Base-by-base conservation (phyloP, 2,797 vertebrate genomes). In the Coilia nasus region DNA sequence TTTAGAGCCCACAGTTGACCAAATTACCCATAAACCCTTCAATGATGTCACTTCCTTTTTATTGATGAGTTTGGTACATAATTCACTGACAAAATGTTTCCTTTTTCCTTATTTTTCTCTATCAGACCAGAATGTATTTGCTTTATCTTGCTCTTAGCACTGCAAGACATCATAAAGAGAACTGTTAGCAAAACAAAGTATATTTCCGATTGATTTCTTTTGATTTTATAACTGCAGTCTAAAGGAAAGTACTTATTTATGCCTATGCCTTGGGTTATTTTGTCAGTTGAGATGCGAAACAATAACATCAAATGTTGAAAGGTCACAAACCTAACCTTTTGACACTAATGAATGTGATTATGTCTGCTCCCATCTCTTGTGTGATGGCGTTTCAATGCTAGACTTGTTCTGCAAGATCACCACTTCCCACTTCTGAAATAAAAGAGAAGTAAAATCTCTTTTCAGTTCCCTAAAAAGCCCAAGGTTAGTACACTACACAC, bases 371-470 rank as follows among this genome's bases (percentile, higher is more conserved):
- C 35, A 21, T 44, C 19, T 11, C 31, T 19, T 21, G 17, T 41
- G 31, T 21, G 2, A 10, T 54, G 50, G 6, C 35, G 3, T 44
- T 78, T 44, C 35, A 78, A 17, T 44, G 15, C 35, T 71, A 25
- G 14, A 71, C 5, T 9, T 41, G 31, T 78, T 78, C 17, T 19
- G 17, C 71, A 31, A 41, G 6, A 6, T 78, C 17, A 21, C 31
- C 35, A 78, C 35, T 78, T 78, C 71, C 71, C 31, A 1, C 9
- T 54, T 54, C 50, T 78, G 31, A 19, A 44, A 78, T 44, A 44
- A 31, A 71, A 78, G 71, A 78, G 71, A 78, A 78, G 71, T 78
- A 9, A 78, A 78, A 78, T 78, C 71, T 31, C 31, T 44, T 44
- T 41, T 41, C 35, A 78, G 31, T 78, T 78, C 71, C 71, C 15